Base-by-base conservation (phyloP, 2,888 invertebrate genomes). In the Mythimna vitellina region DNA sequence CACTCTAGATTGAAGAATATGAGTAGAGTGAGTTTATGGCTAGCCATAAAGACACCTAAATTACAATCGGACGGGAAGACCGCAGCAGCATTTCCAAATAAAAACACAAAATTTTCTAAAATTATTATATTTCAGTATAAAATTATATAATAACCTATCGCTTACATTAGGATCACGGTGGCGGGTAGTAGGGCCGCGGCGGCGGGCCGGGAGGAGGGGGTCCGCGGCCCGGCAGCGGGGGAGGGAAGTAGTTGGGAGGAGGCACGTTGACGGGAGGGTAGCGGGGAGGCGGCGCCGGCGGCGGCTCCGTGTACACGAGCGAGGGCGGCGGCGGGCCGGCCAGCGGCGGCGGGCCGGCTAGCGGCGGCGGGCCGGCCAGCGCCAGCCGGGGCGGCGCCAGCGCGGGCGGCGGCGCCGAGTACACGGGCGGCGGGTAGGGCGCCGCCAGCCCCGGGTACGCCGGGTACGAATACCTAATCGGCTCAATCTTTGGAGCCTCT, bases 101-200 rank as follows among this genome's bases (percentile, higher is more conserved):
- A 89, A 89, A 90, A 82, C 81, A 32, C 67, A 66, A 51, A 80
- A 79, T 75, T 86, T 74, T 89, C 90, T 91, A 92, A 91, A 83
- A 89, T 92, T 93, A 89, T 94, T 93, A 89, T 94, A 94, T 93
- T 94, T 93, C 88, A 84, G 92, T 94, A 94, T 92, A 94, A 94
- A 94, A 91, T 90, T 90, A 91, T 89, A 89, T 83, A 90, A 84
- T 89, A 89, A 84, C 83, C 87, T 90, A 90, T 86, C 46, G 69
- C 84, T 86, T 87, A 86, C 62, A 85, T 70, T 78, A 83, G 77
- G 81, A 82, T 93, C 93, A 96, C 75, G 95, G 94, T 51, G 96
- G 96, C 65, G 94, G 96, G 81, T 94, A 96, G 81, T 95, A 96
- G 1, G 95, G 94, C 51, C 95, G 85, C 25, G 89, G 92, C 64